Evolutionary conservation across 2,113 vertebrate species (phyloP), one percentile per base, ranked within the genome.

Genomic region (Pachyramphus minor): DNA sequence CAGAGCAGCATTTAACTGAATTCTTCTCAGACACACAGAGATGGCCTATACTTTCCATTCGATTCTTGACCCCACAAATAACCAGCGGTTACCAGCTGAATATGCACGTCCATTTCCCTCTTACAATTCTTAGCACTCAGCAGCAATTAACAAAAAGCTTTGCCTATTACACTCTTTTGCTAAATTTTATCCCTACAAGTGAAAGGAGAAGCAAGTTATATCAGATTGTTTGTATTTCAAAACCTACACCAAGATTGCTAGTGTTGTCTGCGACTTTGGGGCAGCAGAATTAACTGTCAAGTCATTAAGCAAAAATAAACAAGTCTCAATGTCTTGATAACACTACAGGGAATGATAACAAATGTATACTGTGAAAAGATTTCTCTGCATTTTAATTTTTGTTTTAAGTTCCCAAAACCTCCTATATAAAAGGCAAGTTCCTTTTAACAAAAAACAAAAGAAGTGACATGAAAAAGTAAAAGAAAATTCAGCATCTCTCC

Each of bases 261-360:
- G 35, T 21, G 23, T 45, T 20, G 27, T 23, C 72, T 92, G 47
- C 77, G 89, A 84, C 39, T 75, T 35, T 63, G 35, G 78, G 33
- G n/a, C 28, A 73, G 25, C 2, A 50, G 8, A 12, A 69, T 56
- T 72, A 84, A 67, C 5, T 52, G 20, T 14, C 8, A 49, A 31
- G 11, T 27, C 49, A 31, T 39, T 52, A 41, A 64, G 21, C 9
- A 37, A 35, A 88, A 66, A 42, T 45, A 42, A 50, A 55, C 19
- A 24, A 69, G 30, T n/a, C 20, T 35, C 3, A 62, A 56, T 14
- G 2, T 67, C 58, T 60, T 33, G 42, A 5, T 67, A 49, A 35
- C 0, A 0, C 49, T 59, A 58, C 3, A 37, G 10, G 5, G 18
- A 9, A 72, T 31, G 11, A 24, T 30, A 56, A 49, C n/a, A n/a